These are phyloP conservation scores for Xestia ashworthii DNA, from an alignment of 2,888 invertebrate species.

Conservation along the genomic window DNA sequence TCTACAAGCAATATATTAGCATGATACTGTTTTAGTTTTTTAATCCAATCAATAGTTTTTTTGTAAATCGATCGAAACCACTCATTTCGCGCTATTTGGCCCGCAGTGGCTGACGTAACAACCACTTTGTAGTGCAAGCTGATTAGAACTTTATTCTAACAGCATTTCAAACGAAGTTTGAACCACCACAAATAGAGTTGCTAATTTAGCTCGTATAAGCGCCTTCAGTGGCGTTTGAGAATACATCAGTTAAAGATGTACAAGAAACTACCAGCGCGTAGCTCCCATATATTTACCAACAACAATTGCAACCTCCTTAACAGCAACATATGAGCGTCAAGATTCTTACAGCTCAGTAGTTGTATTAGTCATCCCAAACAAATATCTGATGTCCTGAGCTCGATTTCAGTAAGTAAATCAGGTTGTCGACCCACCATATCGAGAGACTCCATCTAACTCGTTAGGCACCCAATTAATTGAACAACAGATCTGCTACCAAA, in stretches of 20 bases:
- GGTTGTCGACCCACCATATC: conserved; percentile 31
- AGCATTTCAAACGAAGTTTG: too few species aligned
- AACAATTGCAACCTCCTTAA: not conserved
- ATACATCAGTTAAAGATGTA: not conserved
- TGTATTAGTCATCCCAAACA: not conserved
- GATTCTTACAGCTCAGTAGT: not conserved
- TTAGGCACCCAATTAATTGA: conserved; percentile 38
- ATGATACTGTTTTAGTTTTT: too few species aligned
- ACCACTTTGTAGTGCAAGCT: too few species aligned
- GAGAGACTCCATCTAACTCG: conserved; percentile 26
- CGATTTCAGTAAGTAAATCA: conserved; percentile 18
- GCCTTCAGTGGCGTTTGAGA: not conserved
- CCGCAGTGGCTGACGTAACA: too few species aligned
- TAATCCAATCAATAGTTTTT: too few species aligned
- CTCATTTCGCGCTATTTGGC: too few species aligned
- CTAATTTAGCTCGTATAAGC: too few species aligned
- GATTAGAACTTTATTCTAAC: too few species aligned
- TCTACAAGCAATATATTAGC: too few species aligned
- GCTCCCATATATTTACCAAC: not conserved
- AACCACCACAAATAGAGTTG: too few species aligned
- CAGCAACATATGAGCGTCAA: not conserved
- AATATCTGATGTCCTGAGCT: not conserved
- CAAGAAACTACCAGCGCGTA: not conserved
- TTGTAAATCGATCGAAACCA: too few species aligned
- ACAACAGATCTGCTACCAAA: conserved; percentile 5